Evolutionary conservation across 1,140 invertebrate species (phyloP), one percentile per base, ranked within the genome.

Genomic region (Brachionus asplanchnoidis): DNA sequence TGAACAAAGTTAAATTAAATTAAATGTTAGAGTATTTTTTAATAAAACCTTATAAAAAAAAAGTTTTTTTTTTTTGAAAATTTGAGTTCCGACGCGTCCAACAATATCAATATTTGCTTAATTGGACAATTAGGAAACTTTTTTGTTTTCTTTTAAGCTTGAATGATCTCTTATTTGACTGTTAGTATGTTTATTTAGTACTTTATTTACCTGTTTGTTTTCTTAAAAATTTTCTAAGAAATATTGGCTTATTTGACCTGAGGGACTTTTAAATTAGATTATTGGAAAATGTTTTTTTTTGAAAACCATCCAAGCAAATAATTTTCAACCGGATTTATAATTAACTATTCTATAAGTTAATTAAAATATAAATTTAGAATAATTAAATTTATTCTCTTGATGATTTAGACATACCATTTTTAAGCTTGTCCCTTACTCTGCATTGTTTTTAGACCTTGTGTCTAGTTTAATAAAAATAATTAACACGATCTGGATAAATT

Each of bases 171-270:
- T 73, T 42, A 73, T 73, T 73, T 73, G 40, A 5, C 32, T 73
- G n/a, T 73, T 40, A 73, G 32, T 36, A 73, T 73, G 68, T 73
- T 73, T 42, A 20, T 73, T 73, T 73, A 73, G 68, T 40, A 20
- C 68, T 42, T 73, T 73, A 73, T 73, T 73, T 73, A 73, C 68
- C 68, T 73, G 68, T 73, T 73, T 73, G 68, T 73, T 73, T 73
- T 73, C 1, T 73, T 73, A 42, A 20, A 40, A 42, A 68, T 23
- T 17, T 40, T 36, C 2, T 40, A 73, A 73, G 8, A 73, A n/a
- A 73, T 40, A 40, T 40, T 32, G 11, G 66, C 28, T 73, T 36
- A 73, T 73, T 73, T 42, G 68, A n/a, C 68, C 40, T 73, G 5
- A 42, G 68, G 68, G 68, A 73, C n/a, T 68, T 68, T 68, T 28